phyloP scores from a whole-genome alignment of 64 coral and sea anemone genomes.

The Astreopora myriophthalma region DNA sequence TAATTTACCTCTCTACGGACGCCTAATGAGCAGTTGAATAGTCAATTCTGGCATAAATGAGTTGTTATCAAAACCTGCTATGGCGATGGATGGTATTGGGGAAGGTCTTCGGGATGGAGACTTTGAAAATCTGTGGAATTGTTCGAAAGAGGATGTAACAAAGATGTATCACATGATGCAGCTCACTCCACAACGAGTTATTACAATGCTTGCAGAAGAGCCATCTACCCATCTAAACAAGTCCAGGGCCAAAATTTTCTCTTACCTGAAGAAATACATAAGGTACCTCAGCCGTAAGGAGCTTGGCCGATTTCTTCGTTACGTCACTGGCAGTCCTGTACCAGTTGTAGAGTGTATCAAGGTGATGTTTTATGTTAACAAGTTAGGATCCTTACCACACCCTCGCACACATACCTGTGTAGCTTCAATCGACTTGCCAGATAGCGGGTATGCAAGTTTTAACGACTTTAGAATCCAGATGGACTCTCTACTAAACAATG shows the following conservation, averaged over 20 bases:
- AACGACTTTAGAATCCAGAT: not conserved
- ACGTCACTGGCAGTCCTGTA: conserved; percentile 7
- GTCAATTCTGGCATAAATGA: not conserved
- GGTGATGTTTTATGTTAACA: conserved; percentile 1
- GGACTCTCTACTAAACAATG: not conserved
- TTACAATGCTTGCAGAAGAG: conserved; percentile 1
- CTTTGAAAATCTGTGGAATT: conserved; percentile 11
- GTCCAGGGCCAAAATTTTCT: not conserved
- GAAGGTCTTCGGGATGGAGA: conserved; percentile 12
- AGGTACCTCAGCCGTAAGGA: not conserved
- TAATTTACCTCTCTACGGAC: not conserved
- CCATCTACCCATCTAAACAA: conserved; percentile 12
- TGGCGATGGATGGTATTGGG: not conserved
- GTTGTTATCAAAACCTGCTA: conserved; percentile 5
- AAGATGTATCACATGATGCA: conserved; percentile 4
- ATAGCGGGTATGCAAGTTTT: conserved; percentile 14
- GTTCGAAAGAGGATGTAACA: conserved; percentile 13
- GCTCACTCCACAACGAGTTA: not conserved
- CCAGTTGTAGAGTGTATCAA: conserved; percentile 5
- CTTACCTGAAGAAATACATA: conserved; percentile 24
- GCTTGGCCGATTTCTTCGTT: conserved; percentile 1
- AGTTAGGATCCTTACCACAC: conserved; percentile 3
- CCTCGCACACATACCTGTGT: conserved; percentile 9
- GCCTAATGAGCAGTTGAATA: not conserved
- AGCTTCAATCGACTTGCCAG: conserved; percentile 2